Base-by-base conservation (phyloP, 2,113 vertebrate genomes). In the Nanorana parkeri region DNA sequence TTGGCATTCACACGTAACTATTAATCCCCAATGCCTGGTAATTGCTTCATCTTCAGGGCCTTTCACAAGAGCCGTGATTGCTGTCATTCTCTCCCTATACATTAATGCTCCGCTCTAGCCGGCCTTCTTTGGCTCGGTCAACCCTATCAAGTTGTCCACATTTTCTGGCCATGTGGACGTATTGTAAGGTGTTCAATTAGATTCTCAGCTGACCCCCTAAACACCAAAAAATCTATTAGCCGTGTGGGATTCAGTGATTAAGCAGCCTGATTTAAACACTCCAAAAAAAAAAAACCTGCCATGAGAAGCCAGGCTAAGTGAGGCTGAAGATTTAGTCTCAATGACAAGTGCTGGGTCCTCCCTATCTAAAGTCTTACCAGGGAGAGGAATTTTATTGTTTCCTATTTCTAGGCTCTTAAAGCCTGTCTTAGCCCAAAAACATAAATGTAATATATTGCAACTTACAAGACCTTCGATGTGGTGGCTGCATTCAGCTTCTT, bases 21-120 rank as follows among this genome's bases (percentile, higher is more conserved):
- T 93, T 94, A 94, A 94, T 95, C 93, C 93, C 89, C 93, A 87
- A 91, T 94, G 92, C 92, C 91, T 91, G 92, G 87, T 95, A 95
- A 95, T 95, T 94, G 94, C 93, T 93, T 93, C 92, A 90, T 92
- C 91, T 91, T 91, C 88, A 89, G 91, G 90, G 90, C 90, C 91
- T 93, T 93, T 93, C 92, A 93, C 92, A 91, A 91, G 92, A 88
- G 89, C 88, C 87, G 89, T 94, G 93, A 94, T 93, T 94, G 91
- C 90, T 89, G 88, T 92, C 89, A 93, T 94, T 94, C 93, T 94
- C 90, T 83, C 90, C 85, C 92, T 92, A 90, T 92, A 94, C 94
- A 89, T 95, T 92, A 92, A 92, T 90, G 92, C 89, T 84, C 90
- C 91, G 93, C 92, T 94, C 92, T 93, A 88, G 91, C 88, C 91